Evolutionary conservation across 2,888 invertebrate genomes (phyloP), one percentile per base, ranked within the genome.

Genomic region (Drosophila anceps): DNA sequence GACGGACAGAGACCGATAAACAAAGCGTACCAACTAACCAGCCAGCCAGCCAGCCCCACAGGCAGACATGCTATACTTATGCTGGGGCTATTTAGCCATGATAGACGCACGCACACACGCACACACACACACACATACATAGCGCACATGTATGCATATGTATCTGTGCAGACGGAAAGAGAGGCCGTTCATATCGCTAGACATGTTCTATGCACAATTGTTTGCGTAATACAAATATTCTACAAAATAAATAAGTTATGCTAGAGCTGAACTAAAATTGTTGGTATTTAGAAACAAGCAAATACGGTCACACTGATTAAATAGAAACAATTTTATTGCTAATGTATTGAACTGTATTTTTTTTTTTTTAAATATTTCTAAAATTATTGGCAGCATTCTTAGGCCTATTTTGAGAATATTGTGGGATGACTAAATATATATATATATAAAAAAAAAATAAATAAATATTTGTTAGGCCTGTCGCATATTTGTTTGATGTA

Each of bases 11-110:
- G 69, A 69, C 39, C 75, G 80, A 77, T 75, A 79, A 79, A 77
- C 71, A 77, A 79, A 79, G 54, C 68, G 55, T 18, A 53, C 58
- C 46, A 51, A n/a, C 27, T 53, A 66, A 53, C 29, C 37, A 58
- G 29, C n/a, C 37, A 55, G 65, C 29, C 37, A 58, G 29, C n/a
- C 37, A 55, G 65, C 62, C 69, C 60, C 66, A 65, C 41, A 74
- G 55, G 24, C 80, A 80, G 76, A 75, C 79, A 80, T 77, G 69
- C 65, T 76, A 79, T 74, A 74, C 75, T 69, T 79, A 76, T 79
- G 79, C 79, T 79, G 54, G 46, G 54, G 46, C 69, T 62, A 73
- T 73, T 72, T 78, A 76, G 69, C 79, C 59, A 73, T 72, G 55
- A 72, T 67, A 50, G 51, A 65, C 31, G 10, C 20, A 48, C 31